Conservation (phyloP, 2,888 invertebrate species). For the Melipona bicolor region DNA sequence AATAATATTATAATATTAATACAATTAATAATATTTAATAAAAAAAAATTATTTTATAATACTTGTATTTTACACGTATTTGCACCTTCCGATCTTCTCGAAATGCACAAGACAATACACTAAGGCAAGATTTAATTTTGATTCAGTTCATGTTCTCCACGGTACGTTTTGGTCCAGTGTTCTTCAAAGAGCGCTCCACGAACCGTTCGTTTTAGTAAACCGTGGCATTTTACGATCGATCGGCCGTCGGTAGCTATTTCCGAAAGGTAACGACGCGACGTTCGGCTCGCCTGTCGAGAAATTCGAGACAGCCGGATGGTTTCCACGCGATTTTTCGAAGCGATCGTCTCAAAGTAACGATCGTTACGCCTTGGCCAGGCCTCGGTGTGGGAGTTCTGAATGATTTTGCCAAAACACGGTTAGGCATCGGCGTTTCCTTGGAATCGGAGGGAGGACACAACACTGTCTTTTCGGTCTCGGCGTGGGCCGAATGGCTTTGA, state of each 20-base stretch:
- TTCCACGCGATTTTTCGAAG: background rate
- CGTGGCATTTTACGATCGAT: slow-evolving; percentile 50
- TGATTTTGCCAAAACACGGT: slow-evolving; percentile 23
- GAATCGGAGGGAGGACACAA: background rate
- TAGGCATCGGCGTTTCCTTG: background rate
- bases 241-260: slow-evolving; percentile 48
- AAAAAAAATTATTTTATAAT: no score
- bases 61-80: no score
- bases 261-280: background rate
- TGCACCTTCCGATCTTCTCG: no score
- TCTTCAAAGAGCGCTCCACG: slow-evolving; percentile 40
- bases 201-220: slow-evolving; percentile 49
- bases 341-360: slow-evolving; percentile 8
- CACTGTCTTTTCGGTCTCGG: slow-evolving; percentile 3
- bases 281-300: slow-evolving; percentile 3
- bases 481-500: slow-evolving; percentile 31
- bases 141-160: no score
- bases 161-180: slow-evolving; percentile 24
- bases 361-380: background rate
- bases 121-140: no score
- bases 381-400: slow-evolving; percentile 36
- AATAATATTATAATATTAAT: no score
- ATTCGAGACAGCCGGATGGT: slow-evolving; percentile 13
- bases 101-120: no score
- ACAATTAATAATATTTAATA: no score